Conservation (phyloP, 2,888 invertebrate genomes). For the Prosapia bicincta region DNA sequence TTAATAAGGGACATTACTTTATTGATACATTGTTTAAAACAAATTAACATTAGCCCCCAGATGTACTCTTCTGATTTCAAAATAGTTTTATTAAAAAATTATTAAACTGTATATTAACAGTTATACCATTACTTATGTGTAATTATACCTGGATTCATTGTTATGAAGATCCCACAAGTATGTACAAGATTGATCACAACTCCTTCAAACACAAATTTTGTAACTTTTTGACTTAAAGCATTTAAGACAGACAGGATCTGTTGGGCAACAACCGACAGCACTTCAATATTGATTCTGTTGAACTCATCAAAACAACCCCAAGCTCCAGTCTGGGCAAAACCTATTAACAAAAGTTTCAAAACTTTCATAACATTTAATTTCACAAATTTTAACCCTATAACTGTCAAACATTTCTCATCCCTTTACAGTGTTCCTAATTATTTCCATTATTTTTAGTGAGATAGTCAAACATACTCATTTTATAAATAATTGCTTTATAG, state of each 20-base stretch:
- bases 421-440: no score
- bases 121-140: no score
- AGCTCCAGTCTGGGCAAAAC: conserved; percentile 79
- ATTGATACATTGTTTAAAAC: not conserved
- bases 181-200: conserved; percentile 65
- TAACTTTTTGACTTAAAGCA: conserved; percentile 65
- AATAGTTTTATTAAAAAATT: no score
- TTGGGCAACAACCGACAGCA: conserved; percentile 87
- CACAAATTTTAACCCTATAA: no score
- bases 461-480: no score
- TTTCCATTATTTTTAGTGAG: no score
- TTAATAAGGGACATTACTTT: not conserved
- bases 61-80: not conserved
- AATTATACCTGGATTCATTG: conserved; percentile 85
- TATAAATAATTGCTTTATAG: no score
- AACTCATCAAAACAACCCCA: conserved; percentile 96
- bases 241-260: conserved; percentile 78
- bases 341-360: conserved; percentile 47
- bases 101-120: no score
- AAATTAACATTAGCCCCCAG: not conserved
- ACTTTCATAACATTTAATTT: no score
- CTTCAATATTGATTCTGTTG: conserved; percentile 87
- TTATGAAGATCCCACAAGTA: conserved; percentile 85
- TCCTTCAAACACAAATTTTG: conserved; percentile 75
- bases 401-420: no score